Evolutionary conservation across 2,888 invertebrate genomes (phyloP), one percentile per base, ranked within the genome.

Genomic region (Ennomos quercinarius): DNA sequence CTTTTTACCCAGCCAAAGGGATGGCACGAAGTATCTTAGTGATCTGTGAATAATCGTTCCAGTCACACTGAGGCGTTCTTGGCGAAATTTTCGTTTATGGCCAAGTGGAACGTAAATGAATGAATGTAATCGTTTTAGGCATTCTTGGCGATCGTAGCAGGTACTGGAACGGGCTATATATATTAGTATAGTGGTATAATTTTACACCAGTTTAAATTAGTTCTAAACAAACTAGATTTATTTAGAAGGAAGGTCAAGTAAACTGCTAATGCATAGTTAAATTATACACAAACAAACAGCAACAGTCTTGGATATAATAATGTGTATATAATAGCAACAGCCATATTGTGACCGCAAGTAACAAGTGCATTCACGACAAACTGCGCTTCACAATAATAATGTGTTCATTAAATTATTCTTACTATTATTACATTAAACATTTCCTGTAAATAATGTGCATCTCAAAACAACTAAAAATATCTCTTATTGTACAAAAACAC

Each of bases 321-420:
- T 52, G 12, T 44, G 1, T 5, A 27, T 6, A 27, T 63, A 45
- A 51, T 73, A 74, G 74, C 74, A 76, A 70, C 71, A 78, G 72
- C 69, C 53, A 64, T 71, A 76, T 72, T 71, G 76, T 72, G 68
- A 70, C 65, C 78, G 70, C 67, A 64, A 74, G 27, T 77, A 83
- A 86, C 82, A 73, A 80, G 81, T 84, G 80, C 73, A 75, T 60
- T 68, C 72, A 75, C 68, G 66, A 63, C 63, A 61, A 50, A 70
- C 71, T 73, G 76, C 77, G 74, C n/a, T 61, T 57, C 56, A 61
- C 55, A 68, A 62, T 67, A 64, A 71, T 53, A 57, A 45, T 45
- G 38, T 43, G 41, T 17, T 48, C 12, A 44, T 44, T 52, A 54
- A 59, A 57, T 38, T 37, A 52, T n/a, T 13, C 13, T 47, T 51